These are phyloP conservation scores for Pluvianellus socialis DNA, from an alignment of 2,113 vertebrate species.

Conservation along the genomic window DNA sequence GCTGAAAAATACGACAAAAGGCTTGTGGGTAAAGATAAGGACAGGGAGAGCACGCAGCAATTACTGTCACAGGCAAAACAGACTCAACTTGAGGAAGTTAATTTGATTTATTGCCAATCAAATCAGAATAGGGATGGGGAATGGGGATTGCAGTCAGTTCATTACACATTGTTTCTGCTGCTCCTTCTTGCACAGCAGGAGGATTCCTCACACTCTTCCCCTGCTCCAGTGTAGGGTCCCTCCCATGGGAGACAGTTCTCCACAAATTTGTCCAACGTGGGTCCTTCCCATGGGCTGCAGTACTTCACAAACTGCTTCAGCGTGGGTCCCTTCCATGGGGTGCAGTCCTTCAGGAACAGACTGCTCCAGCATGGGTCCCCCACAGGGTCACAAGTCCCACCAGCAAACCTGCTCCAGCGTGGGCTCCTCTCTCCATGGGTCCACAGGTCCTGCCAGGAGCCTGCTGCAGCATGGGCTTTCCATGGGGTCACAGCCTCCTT, in stretches of 20 bases:
- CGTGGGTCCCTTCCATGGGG: neutral
- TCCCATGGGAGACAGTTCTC: neutral
- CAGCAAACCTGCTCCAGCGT: neutral
- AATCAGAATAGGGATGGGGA: neutral
- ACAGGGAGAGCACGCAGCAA: neutral
- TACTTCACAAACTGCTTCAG: neutral
- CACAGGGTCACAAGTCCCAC: neutral
- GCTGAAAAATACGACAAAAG: rapidly evolving
- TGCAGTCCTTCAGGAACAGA: neutral
- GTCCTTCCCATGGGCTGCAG: neutral
- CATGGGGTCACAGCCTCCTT: neutral
- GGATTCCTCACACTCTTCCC: neutral
- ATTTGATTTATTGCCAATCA: neutral
- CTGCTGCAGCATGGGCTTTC: neutral
- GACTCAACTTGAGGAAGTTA: neutral
- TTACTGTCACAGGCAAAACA: neutral
- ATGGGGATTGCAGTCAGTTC: neutral
- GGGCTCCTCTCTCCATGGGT: neutral
- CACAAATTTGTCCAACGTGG: neutral
- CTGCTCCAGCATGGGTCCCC: neutral
- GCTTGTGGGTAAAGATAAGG: neutral
- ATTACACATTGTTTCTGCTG: rapidly evolving
- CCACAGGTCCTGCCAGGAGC: neutral
- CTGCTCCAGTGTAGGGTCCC: neutral
- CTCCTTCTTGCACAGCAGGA: neutral